These are phyloP conservation scores for Bombyx mandarina DNA, from an alignment of 1,140 invertebrate species.

Conservation along the genomic window DNA sequence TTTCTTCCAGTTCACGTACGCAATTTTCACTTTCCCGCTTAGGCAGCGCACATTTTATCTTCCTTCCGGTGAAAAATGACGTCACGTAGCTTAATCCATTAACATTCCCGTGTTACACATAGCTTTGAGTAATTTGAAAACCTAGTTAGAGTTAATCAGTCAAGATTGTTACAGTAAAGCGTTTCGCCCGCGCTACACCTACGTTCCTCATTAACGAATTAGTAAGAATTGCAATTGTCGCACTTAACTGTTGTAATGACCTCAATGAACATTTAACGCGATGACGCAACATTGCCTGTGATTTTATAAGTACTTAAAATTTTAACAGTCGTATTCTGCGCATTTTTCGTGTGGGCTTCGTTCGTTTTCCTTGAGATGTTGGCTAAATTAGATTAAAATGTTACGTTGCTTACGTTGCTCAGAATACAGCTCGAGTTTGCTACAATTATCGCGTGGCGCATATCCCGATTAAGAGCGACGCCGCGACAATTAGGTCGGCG, in stretches of 20 bases:
- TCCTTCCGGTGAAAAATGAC: conserved; percentile 24
- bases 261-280: conserved; percentile 27
- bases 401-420: too few species aligned
- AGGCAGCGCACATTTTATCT: conserved; percentile 31
- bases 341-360: background rate
- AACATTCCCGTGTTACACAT: conserved; percentile 11
- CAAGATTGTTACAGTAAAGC: conserved; percentile 46
- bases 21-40: conserved; percentile 65
- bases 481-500: conserved; percentile 64
- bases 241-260: conserved; percentile 49
- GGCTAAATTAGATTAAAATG: too few species aligned
- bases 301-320: too few species aligned
- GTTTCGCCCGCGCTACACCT: conserved; percentile 65
- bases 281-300: conserved; percentile 20
- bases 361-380: too few species aligned
- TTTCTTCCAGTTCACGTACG: conserved; percentile 67
- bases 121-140: conserved; percentile 7
- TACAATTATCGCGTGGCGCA: conserved; percentile 65
- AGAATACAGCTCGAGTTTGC: conserved; percentile 38
- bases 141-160: conserved; percentile 44
- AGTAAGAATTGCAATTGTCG: conserved; percentile 57
- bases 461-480: conserved; percentile 62
- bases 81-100: conserved; percentile 24
- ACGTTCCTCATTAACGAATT: conserved; percentile 68
- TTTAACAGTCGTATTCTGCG: background rate